Evolutionary conservation across 2,888 invertebrate genomes (phyloP).

Genomic region (Parnassius apollo): DNA sequence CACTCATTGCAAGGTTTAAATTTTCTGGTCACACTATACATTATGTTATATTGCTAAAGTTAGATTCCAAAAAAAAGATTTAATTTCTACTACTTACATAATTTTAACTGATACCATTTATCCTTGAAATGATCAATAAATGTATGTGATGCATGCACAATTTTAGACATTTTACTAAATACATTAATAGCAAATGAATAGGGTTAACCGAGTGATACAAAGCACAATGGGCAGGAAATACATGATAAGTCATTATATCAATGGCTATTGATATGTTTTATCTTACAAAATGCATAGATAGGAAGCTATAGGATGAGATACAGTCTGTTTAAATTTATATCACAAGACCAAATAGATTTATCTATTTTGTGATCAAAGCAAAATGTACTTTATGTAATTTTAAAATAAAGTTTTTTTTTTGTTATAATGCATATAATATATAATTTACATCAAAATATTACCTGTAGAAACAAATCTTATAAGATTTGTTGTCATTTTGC

Average conservation of each 20-base stretch:
- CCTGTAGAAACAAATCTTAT: too few species aligned
- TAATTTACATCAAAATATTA: too few species aligned
- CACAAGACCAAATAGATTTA: too few species aligned
- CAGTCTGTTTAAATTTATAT: not conserved
- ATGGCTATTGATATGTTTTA: constrained; percentile 1
- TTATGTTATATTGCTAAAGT: too few species aligned
- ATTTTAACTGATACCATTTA: constrained; percentile 63
- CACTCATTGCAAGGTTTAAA: too few species aligned
- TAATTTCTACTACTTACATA: constrained; percentile 58
- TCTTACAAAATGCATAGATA: too few species aligned
- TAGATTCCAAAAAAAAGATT: not conserved
- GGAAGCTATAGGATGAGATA: not conserved
- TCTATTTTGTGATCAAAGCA: too few species aligned
- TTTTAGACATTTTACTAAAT: constrained; percentile 54
- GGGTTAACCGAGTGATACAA: not conserved
- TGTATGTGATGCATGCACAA: constrained; percentile 43
- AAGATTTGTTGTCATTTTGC: too few species aligned
- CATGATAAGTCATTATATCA: not conserved
- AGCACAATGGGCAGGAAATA: constrained; percentile 7
- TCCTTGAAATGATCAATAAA: constrained; percentile 51
- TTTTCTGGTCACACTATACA: too few species aligned
- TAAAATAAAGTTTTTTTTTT: too few species aligned
- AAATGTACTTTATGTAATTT: too few species aligned
- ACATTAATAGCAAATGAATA: constrained; percentile 8
- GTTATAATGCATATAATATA: too few species aligned